Evolutionary conservation across 2,888 invertebrate species (phyloP), one percentile per base, ranked within the genome.

Genomic region (Atethmia centrago): DNA sequence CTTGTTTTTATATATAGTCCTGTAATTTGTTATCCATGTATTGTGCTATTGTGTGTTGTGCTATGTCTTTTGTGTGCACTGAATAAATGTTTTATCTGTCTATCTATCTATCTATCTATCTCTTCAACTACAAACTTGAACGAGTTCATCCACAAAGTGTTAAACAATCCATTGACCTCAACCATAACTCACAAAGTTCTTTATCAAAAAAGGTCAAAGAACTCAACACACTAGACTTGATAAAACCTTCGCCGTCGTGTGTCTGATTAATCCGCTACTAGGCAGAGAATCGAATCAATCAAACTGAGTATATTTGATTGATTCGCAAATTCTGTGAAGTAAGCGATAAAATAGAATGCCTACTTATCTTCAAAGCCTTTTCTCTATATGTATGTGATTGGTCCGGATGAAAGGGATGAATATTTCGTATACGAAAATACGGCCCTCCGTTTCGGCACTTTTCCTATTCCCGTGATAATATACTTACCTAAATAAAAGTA

Each of bases 231-330:
- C 47, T 5, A 61, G 21, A 47, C 0, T 36, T 36, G 25, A 47
- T 62, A 47, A 59, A 47, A 47, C n/a, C 61, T 21, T 25, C 12
- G 4, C 47, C 19, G 47, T 62, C 61, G 45, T 67, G n/a, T 61
- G 31, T 45, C 36, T 36, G 36, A 68, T 49, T 68, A 47, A 68
- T 68, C 62, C 47, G 36, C n/a, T 59, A 31, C 19, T 28, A 45
- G 28, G n/a, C 31, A 45, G 25, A 62, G 21, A 28, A 28, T 63
- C 63, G 21, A 69, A 69, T 63, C 36, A 69, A 63, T 68, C 47
- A 63, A 69, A 47, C 10, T 10, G 36, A 62, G 14, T 49, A 14
- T 36, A 49, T 63, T 63, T 69, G 68, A 63, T 49, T 49, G 47
- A 69, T 69, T 49, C 49, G 21, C 10, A 49, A 63, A 40, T 49